These are phyloP conservation scores for Salvelinus alpinus DNA, from an alignment of 2,113 vertebrate species.

Conservation along the genomic window DNA sequence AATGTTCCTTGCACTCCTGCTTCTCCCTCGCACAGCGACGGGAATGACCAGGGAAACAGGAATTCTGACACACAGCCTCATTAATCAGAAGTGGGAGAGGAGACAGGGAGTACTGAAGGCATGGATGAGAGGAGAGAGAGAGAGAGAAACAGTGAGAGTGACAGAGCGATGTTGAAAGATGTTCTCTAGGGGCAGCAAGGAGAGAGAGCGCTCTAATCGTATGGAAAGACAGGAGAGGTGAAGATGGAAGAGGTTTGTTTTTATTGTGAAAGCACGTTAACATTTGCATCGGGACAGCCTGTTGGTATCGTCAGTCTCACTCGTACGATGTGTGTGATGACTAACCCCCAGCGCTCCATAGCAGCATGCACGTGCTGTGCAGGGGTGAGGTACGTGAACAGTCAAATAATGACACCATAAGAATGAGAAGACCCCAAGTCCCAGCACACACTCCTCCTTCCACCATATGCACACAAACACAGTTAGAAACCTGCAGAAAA, in stretches of 20 bases:
- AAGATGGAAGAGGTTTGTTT: slow-evolving; percentile 10
- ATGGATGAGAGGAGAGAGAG: neutral
- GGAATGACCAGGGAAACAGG: neutral
- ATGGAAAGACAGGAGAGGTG: slow-evolving; percentile 6
- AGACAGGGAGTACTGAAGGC: neutral
- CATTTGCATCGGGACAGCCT: slow-evolving; percentile 5
- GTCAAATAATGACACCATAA: neutral
- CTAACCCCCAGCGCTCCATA: neutral
- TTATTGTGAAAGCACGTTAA: slow-evolving; percentile 15
- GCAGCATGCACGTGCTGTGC: slow-evolving; percentile 35
- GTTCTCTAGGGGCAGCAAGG: no score
- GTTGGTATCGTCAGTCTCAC: slow-evolving; percentile 34
- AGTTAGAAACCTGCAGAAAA: neutral
- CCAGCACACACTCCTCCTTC: neutral
- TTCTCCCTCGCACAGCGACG: slow-evolving; percentile 11
- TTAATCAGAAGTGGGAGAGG: neutral
- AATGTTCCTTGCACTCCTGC: slow-evolving; percentile 1
- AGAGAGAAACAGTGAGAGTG: neutral
- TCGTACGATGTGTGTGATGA: neutral
- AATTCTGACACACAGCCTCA: neutral
- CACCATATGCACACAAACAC: neutral
- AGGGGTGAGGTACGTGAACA: neutral
- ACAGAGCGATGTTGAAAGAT: no score
- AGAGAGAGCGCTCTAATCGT: neutral
- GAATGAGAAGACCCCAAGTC: neutral